Evolutionary conservation across 1,140 invertebrate species (phyloP), one percentile per base, ranked within the genome.

Genomic region (Hylaeus anthracinus): DNA sequence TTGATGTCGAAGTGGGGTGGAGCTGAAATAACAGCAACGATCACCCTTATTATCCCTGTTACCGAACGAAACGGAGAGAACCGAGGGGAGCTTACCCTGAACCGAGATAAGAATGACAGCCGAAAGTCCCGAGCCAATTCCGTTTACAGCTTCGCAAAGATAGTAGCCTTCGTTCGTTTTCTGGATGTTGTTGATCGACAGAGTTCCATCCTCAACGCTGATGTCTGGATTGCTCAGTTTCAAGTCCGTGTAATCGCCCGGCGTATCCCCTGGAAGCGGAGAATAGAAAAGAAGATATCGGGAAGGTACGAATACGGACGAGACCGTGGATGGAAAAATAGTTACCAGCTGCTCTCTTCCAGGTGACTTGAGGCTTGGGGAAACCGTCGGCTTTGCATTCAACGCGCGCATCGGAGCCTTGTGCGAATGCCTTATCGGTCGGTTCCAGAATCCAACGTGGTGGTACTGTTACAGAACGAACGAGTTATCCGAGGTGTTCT

Each of bases 321-420:
- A 1, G 37, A 1, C 6, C 26, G 26, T 26, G 26, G 53, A 15
- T 51, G 64, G 15, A 70, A 66, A 39, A 12, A 56, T n/a, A 90
- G 91, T 92, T 95, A 98, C 97, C 97, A 94, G 97, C 97, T 92
- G 98, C 97, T 95, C 97, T 97, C 94, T 98, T 99, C 98, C 98
- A 99, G 84, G 97, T 97, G 15, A 99, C 97, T 90, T 96, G 95
- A 71, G 98, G 98, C 94, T 97, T 97, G 45, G 98, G 98, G 93
- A 98, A 98, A 82, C 98, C 98, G 94, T 98, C 97, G 90, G 98
- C 97, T 95, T 98, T 98, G 93, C 98, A 99, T 95, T 99, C 97
- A 86, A 99, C 96, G 90, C 97, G 96, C 77, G 98, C 98, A 93
- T 98, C 97, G 86, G 97, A 97, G 71, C 97, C 97, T 94, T 99